Percentiles rank a stretch among this genome's conserved stretches.
phyloP scores from a whole-genome alignment of 2,888 invertebrate species.

The Oscheius sp. region DNA sequence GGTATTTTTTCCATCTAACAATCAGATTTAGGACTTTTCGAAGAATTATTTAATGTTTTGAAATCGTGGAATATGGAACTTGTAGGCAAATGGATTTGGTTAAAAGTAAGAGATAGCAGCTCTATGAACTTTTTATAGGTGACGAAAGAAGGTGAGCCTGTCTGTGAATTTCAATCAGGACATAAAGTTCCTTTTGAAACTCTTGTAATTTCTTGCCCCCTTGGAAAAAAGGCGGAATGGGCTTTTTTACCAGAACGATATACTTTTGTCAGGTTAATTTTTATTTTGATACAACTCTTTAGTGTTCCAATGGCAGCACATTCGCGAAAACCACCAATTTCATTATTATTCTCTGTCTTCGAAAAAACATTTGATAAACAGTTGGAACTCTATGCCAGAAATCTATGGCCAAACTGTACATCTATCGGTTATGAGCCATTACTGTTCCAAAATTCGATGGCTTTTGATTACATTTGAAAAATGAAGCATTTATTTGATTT shows the following conservation, averaged over 20 bases:
- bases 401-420: constrained; percentile 84
- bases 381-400: constrained; percentile 90
- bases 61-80: constrained; percentile 82
- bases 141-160: constrained; percentile 78
- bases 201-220: constrained; percentile 77
- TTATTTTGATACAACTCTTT: constrained; percentile 19
- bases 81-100: constrained; percentile 85
- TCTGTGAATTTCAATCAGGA: constrained; percentile 77
- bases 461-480: too few species aligned
- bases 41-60: constrained; percentile 78
- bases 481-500: too few species aligned
- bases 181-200: constrained; percentile 90
- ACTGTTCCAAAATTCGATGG: constrained; percentile 54
- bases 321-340: constrained; percentile 92
- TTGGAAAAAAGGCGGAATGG: constrained; percentile 3
- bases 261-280: constrained; percentile 38
- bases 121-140: constrained; percentile 67
- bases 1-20: constrained; percentile 71
- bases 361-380: constrained; percentile 72
- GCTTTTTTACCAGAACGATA: constrained; percentile 23
- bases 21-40: constrained; percentile 51
- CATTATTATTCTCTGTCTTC: constrained; percentile 72
- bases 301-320: constrained; percentile 84
- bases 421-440: constrained; percentile 88
- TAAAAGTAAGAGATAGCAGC: constrained; percentile 78